phyloP scores from a whole-genome alignment of 92 coral and sea anemone species.

The Palythoa caribaeorum region DNA sequence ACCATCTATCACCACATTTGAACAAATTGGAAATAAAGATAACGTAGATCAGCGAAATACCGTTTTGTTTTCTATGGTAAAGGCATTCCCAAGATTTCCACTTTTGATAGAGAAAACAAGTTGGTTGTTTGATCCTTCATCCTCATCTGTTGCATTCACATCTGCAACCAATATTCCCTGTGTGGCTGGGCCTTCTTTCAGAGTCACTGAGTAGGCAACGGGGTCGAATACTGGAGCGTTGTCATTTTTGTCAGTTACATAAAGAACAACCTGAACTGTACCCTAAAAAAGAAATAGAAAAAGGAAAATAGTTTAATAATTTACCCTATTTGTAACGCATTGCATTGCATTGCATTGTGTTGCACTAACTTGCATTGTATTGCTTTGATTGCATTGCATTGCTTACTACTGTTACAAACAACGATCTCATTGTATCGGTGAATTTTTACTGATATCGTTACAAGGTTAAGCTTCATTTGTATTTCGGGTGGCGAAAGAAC shows the following conservation, averaged over 20 bases:
- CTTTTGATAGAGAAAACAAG: conserved; percentile 73
- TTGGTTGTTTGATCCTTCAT: conserved; percentile 75
- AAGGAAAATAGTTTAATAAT: background rate
- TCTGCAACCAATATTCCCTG: conserved; percentile 60
- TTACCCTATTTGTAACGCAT: background rate
- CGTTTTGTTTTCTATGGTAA: conserved; percentile 75
- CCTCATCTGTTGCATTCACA: conserved; percentile 88
- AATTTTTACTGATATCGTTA: too few relatives aligned
- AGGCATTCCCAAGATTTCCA: conserved; percentile 84
- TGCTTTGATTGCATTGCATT: too few relatives aligned
- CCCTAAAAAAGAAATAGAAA: background rate
- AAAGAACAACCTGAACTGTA: conserved; percentile 67
- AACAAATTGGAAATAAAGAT: background rate
- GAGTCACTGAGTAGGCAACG: conserved; percentile 56
- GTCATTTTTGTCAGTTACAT: conserved; percentile 83
- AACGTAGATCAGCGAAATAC: conserved; percentile 42
- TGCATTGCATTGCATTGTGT: background rate
- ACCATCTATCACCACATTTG: background rate
- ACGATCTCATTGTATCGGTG: too few relatives aligned
- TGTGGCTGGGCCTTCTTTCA: conserved; percentile 78
- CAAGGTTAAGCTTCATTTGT: too few relatives aligned
- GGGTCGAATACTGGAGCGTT: conserved; percentile 84
- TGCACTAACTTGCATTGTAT: too few relatives aligned
- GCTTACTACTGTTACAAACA: too few relatives aligned
- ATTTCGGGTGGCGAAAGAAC: too few relatives aligned